phyloP scores from a whole-genome alignment of 2,797 vertebrate species.

The Cirrhinus mrigala region DNA sequence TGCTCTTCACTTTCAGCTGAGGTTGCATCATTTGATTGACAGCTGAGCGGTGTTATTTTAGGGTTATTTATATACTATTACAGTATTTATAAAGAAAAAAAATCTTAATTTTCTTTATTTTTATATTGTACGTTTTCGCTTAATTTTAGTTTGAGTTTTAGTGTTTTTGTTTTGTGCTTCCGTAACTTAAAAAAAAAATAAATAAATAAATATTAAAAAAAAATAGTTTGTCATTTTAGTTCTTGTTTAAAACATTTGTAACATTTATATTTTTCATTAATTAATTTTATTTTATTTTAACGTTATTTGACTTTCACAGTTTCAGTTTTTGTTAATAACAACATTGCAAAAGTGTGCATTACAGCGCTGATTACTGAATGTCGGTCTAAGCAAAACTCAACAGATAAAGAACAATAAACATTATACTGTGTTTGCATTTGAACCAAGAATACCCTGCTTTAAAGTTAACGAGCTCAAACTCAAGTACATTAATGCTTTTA shows the following conservation, averaged over 20 bases:
- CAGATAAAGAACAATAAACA: background rate
- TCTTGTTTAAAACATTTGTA: background rate
- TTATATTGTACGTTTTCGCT: background rate
- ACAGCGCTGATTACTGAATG: background rate
- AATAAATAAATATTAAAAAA: too few species aligned
- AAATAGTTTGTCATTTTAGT: too few species aligned
- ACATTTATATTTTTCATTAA: background rate
- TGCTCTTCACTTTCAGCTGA: background rate
- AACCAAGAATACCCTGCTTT: background rate
- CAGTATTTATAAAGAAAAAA: too few species aligned
- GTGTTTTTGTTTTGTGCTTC: background rate
- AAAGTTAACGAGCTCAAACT: background rate
- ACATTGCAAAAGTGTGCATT: background rate
- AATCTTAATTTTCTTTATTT: too few species aligned
- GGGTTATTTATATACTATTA: background rate
- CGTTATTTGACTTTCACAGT: background rate
- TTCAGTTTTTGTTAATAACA: too few species aligned
- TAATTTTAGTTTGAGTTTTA: background rate
- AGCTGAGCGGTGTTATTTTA: background rate
- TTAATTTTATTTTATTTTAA: too few species aligned
- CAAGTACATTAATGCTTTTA: background rate
- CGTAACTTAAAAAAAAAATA: too few species aligned
- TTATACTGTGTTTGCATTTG: background rate
- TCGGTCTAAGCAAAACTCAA: background rate
- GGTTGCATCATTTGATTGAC: constrained; percentile 29